Base-by-base conservation (phyloP, 2,113 vertebrate genomes). In the Seriola aureovittata region DNA sequence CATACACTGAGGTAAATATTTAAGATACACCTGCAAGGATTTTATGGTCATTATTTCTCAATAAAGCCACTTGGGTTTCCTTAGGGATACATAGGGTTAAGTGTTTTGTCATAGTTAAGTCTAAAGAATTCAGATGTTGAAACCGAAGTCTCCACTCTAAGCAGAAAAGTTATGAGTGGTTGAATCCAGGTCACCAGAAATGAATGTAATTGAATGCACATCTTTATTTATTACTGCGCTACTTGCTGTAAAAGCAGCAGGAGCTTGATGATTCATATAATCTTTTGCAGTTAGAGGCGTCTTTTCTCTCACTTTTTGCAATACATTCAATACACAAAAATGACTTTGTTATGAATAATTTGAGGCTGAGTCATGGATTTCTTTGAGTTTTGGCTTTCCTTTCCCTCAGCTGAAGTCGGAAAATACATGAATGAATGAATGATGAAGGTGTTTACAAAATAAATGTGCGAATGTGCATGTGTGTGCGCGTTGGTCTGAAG, bases 371-470 rank as follows among this genome's bases (percentile, higher is more conserved):
- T 62, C 3, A 58, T 34, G 42, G 11, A 23, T 50, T 72, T 71
- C 8, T 67, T 44, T 36, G 11, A 67, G 21, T 70, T n/a, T 64
- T 1, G 1, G 4, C 17, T 42, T 57, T 38, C n/a, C 5, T 36
- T 14, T n/a, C 48, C 48, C 14, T 17, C 34, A 12, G 23, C 67
- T 75, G 3, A 36, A 59, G 63, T 34, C 11, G 48, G 25, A 60
- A 64, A 64, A 68, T 16, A 34, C 62, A 69, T 72, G 19, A 78
- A 75, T 71, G 46, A 78, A 75, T 74, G 46, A 74, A 64, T 67
- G 44, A 72, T 78, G 76, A 73, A 32, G 34, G 23, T 57, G 34
- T 77, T 50, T 5, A 23, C 8, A 66, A 69, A 77, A 55, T 69
- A 34, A 59, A 44, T 85, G 54, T 32, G 54, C 0, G 42, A 21